These are phyloP conservation scores for Sweltsa coloradensis DNA, from an alignment of 1,140 invertebrate species.

Conservation along the genomic window DNA sequence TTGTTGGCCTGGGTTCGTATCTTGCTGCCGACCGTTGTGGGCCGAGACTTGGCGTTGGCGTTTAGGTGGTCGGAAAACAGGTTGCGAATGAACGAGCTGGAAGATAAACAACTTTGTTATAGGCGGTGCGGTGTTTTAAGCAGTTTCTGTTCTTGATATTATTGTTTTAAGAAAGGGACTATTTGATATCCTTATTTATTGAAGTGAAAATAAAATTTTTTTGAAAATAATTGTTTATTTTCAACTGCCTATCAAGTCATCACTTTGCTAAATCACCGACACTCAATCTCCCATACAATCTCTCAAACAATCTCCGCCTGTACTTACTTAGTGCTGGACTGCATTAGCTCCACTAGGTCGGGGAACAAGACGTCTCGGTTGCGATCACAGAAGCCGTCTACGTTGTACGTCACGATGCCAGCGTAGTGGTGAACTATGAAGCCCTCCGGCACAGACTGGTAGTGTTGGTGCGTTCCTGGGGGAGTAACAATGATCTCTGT, in stretches of 20 bases:
- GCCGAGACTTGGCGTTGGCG: slow-evolving; percentile 42
- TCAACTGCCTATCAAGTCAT: too few relatives aligned
- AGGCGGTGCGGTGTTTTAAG: too few relatives aligned
- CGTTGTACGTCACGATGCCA: slow-evolving; percentile 54
- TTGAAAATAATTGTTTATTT: too few relatives aligned
- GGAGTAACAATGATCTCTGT: slow-evolving; percentile 44
- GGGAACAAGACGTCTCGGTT: slow-evolving; percentile 62
- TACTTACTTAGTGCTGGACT: slow-evolving; percentile 52
- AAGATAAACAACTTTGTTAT: slow-evolving; percentile 12
- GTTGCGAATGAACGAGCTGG: slow-evolving; percentile 43
- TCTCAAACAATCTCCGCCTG: background rate
- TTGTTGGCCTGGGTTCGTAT: slow-evolving; percentile 61
- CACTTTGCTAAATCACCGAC: background rate
- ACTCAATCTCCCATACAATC: background rate
- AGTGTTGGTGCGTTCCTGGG: slow-evolving; percentile 46
- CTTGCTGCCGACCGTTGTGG: slow-evolving; percentile 59
- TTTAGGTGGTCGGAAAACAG: slow-evolving; percentile 49
- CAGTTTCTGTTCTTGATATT: too few relatives aligned
- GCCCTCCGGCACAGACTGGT: slow-evolving; percentile 40
- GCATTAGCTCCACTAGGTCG: slow-evolving; percentile 63
- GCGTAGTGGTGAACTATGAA: slow-evolving; percentile 65
- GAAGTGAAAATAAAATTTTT: too few relatives aligned
- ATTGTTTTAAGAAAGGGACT: too few relatives aligned
- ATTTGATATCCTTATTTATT: too few relatives aligned
- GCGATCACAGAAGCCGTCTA: slow-evolving; percentile 63